Evolutionary conservation across 1,140 invertebrate species (phyloP), one percentile per base, ranked within the genome.

Genomic region (Drosophila sturtevanti): DNA sequence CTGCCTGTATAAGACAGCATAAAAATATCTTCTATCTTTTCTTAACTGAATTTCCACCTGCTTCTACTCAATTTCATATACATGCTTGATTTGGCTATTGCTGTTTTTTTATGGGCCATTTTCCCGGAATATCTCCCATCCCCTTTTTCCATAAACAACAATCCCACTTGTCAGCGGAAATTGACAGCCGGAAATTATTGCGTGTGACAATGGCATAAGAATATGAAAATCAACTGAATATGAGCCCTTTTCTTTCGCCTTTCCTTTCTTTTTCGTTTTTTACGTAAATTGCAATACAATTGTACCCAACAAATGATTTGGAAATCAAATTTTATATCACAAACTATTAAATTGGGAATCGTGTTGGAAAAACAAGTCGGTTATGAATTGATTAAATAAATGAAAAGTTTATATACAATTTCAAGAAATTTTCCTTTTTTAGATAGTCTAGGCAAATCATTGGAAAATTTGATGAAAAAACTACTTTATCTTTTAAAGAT

Each of bases 151-250:
- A 1, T 14, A 11, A 7, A 14, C 48, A 31, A 21, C 27, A 3
- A 18, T 56, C 22, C n/a, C 21, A 81, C 66, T 77, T 71, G 70
- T 62, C 74, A 77, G 27, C 61, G 66, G 52, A 81, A 77, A 78
- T 68, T 81, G 78, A 52, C 48, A 54, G 16, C 62, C 68, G 77
- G 68, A 80, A 80, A 72, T 76, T 72, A 76, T 76, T 81, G 72
- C 62, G 64, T 77, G 72, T 64, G 68, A 77, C 68, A 72, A 73
- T 65, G 61, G 38, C 6, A 10, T 54, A 64, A 16, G 10, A 52
- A 51, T 72, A 76, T 68, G 35, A 44, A 59, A 48, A 35, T 55
- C 31, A 54, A 54, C 16, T 41, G 24, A n/a, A 14, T 1, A 21
- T 9, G 54, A 12, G 16, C 11, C 27, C 9, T 35, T 56, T 56